Conservation (phyloP, 2,888 invertebrate genomes). For the Steinernema scapterisci region DNA sequence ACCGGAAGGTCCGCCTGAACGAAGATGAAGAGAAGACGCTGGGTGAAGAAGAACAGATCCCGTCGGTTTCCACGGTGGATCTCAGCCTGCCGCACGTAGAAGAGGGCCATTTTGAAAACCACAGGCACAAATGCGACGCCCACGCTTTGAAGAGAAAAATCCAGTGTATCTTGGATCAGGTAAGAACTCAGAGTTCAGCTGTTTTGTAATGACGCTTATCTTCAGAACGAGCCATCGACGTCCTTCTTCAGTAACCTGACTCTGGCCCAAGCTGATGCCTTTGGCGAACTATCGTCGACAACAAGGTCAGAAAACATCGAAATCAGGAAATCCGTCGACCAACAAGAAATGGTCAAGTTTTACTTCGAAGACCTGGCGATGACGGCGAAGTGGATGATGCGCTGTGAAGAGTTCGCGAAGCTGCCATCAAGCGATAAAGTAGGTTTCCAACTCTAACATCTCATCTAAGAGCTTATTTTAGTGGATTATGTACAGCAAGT, state of each 20-base stretch:
- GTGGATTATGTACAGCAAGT: neutral
- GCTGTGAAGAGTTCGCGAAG: slow-evolving; percentile 29
- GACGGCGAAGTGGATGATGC: slow-evolving; percentile 18
- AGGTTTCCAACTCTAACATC: neutral
- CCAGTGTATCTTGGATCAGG: neutral
- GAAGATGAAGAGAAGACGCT: neutral
- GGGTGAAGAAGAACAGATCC: neutral
- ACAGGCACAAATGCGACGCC: neutral
- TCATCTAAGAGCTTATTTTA: neutral
- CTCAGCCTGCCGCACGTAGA: neutral
- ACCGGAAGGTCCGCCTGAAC: neutral
- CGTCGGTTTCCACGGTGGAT: neutral
- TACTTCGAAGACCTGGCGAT: slow-evolving; percentile 20
- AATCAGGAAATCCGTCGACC: slow-evolving; percentile 3
- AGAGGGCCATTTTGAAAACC: neutral
- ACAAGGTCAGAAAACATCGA: slow-evolving; percentile 25
- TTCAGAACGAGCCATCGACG: neutral
- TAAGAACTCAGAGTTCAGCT: neutral
- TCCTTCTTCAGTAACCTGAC: neutral
- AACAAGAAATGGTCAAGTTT: neutral
- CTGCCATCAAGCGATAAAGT: slow-evolving; percentile 31
- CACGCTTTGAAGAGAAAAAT: neutral
- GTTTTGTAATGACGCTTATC: neutral
- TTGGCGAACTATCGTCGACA: neutral
- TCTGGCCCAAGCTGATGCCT: neutral